Evolutionary conservation across 2,797 vertebrate genomes (phyloP).

Genomic region (Pangasius mekongensis): DNA sequence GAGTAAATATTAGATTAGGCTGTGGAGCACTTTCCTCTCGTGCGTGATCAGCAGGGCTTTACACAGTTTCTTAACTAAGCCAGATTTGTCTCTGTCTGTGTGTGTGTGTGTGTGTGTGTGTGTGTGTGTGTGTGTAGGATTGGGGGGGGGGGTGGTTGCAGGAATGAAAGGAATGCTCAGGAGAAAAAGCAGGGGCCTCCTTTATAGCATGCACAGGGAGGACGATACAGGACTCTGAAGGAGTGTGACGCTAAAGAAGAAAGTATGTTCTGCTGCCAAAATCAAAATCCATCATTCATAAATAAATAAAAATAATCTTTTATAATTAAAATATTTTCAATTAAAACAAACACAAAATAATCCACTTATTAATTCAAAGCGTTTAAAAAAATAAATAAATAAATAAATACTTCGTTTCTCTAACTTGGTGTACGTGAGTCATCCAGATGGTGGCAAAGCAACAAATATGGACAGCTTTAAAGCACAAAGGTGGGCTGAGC

Average conservation of each 20-base stretch:
- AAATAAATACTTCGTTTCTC: neutral
- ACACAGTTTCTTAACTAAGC: constrained; percentile 56
- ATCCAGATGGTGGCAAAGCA: neutral
- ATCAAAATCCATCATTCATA: neutral
- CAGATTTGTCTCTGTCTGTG: constrained; percentile 37
- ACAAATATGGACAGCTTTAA: neutral
- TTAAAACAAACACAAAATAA: neutral
- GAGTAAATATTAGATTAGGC: constrained; percentile 66
- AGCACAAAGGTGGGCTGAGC: neutral
- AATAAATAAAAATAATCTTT: neutral
- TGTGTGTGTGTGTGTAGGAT: constrained; percentile 44
- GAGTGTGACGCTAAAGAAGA: neutral
- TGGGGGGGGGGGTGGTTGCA: constrained; percentile 44
- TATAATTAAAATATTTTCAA: neutral
- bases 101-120: constrained; percentile 51
- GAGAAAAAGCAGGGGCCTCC: constrained; percentile 73
- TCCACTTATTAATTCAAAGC: neutral
- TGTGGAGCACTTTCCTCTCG: constrained; percentile 43
- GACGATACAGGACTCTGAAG: constrained; percentile 50
- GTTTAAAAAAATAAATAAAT: neutral
- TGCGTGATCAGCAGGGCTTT: constrained; percentile 54
- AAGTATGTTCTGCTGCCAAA: neutral
- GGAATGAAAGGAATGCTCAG: constrained; percentile 75
- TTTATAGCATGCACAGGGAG: constrained; percentile 60
- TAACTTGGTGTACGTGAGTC: neutral